Percentiles rank a stretch among this genome's conserved stretches.
Conservation (phyloP, 2,113 vertebrate species). For the Erythrocercus mccallii region DNA sequence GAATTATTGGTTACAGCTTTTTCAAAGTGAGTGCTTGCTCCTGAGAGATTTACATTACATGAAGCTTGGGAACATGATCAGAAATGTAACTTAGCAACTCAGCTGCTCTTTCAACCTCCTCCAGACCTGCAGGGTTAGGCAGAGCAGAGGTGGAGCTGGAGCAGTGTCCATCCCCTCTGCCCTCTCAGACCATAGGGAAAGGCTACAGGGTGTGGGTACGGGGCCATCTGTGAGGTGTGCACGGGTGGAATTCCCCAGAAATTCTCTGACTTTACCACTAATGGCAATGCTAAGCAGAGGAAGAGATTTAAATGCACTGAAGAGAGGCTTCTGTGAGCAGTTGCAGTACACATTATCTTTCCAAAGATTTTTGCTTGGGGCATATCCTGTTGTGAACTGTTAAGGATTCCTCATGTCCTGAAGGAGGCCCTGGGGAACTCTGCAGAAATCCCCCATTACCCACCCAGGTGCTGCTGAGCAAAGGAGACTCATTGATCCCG, state of each 20-base stretch:
- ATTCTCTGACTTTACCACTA: not conserved
- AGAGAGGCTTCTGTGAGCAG: not conserved
- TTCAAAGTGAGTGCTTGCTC: not conserved
- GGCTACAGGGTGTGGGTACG: no score
- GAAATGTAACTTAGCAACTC: not conserved
- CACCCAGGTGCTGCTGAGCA: not conserved
- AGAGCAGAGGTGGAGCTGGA: not conserved
- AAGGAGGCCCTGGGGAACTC: not conserved
- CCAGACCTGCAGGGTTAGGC: not conserved
- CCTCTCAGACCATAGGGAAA: not conserved
- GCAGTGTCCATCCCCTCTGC: not conserved
- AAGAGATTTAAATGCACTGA: not conserved
- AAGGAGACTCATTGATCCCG: not conserved
- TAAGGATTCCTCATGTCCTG: not conserved
- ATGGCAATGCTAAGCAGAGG: not conserved
- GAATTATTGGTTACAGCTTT: not conserved
- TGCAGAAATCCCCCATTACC: not conserved
- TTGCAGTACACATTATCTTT: not conserved
- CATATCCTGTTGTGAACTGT: not conserved
- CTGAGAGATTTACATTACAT: not conserved
- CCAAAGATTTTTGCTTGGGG: not conserved
- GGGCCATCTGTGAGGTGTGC: not conserved
- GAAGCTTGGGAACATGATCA: not conserved
- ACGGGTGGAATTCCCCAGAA: not conserved
- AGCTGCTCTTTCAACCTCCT: not conserved